Percentiles rank a stretch among this genome's conserved stretches.
phyloP scores from a whole-genome alignment of 2,797 vertebrate genomes.

The Sparidentex hasta region DNA sequence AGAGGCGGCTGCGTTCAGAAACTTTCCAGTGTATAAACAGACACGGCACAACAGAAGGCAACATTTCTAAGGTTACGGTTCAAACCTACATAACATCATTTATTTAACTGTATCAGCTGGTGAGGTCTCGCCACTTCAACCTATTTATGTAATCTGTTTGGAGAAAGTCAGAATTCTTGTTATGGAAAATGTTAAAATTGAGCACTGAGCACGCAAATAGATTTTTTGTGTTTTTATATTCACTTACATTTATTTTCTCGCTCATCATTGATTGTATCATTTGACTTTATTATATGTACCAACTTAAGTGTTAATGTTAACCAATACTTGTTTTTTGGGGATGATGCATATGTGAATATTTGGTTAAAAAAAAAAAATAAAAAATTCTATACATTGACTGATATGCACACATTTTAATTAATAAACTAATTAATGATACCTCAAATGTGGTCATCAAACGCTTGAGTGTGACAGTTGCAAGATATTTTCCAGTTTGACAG shows the following conservation, averaged over 20 bases:
- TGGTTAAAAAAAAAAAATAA: too few relatives aligned
- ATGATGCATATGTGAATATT: too few relatives aligned
- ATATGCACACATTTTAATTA: too few relatives aligned
- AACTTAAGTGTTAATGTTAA: too few relatives aligned
- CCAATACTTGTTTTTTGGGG: too few relatives aligned
- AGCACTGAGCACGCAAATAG: background rate
- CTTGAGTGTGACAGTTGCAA: too few relatives aligned
- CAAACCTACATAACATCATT: background rate
- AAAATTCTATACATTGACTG: too few relatives aligned
- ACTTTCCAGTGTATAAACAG: conserved; percentile 52
- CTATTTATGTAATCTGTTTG: background rate
- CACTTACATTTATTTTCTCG: background rate
- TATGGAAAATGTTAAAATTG: background rate
- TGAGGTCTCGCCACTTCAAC: background rate
- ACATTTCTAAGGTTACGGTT: conserved; percentile 1
- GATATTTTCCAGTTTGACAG: too few relatives aligned
- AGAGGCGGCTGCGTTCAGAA: conserved; percentile 33
- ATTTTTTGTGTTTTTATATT: background rate
- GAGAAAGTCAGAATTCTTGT: background rate
- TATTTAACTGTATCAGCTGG: background rate
- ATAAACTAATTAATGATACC: too few relatives aligned
- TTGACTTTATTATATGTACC: background rate
- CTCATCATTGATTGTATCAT: background rate
- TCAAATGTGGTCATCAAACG: too few relatives aligned
- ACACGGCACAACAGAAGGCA: conserved; percentile 7